Percentiles rank a stretch among this genome's conserved stretches.
These are phyloP conservation scores for Synanceia verrucosa DNA, from an alignment of 2,797 vertebrate genomes.

Conservation along the genomic window DNA sequence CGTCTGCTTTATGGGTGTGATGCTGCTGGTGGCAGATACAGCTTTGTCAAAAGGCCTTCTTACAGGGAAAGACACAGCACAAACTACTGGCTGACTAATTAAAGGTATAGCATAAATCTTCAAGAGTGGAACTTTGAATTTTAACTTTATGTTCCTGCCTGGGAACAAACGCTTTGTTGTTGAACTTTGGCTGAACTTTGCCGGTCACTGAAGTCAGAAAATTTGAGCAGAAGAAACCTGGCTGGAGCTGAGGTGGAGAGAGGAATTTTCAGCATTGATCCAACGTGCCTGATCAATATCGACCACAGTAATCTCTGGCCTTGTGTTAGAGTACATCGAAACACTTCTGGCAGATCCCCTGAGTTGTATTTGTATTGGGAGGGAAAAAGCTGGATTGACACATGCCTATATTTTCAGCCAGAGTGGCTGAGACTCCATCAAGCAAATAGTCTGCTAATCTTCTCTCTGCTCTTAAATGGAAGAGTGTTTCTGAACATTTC, in stretches of 20 bases:
- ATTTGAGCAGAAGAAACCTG: background rate
- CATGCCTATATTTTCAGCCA: background rate
- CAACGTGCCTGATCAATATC: background rate
- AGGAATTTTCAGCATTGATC: background rate
- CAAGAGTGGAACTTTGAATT: background rate
- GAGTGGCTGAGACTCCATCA: no score
- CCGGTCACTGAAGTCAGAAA: background rate
- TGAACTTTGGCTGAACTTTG: background rate
- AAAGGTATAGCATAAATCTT: background rate
- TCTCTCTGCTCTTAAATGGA: background rate
- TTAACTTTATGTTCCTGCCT: background rate
- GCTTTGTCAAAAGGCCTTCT: slow-evolving; percentile 1
- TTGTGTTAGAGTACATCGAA: background rate
- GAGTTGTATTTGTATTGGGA: background rate
- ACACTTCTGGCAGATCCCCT: background rate
- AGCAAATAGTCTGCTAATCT: background rate
- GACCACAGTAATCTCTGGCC: background rate
- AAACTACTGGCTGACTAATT: slow-evolving; percentile 42
- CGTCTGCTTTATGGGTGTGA: slow-evolving; percentile 1
- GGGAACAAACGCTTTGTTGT: no score
- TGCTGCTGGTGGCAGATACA: slow-evolving; percentile 9
- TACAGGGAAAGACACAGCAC: slow-evolving; percentile 11
- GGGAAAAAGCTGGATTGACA: background rate
- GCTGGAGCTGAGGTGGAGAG: no score
- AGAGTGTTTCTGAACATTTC: background rate